Base-by-base conservation (phyloP, 2,888 invertebrate genomes). In the Trichacis sp. region DNA sequence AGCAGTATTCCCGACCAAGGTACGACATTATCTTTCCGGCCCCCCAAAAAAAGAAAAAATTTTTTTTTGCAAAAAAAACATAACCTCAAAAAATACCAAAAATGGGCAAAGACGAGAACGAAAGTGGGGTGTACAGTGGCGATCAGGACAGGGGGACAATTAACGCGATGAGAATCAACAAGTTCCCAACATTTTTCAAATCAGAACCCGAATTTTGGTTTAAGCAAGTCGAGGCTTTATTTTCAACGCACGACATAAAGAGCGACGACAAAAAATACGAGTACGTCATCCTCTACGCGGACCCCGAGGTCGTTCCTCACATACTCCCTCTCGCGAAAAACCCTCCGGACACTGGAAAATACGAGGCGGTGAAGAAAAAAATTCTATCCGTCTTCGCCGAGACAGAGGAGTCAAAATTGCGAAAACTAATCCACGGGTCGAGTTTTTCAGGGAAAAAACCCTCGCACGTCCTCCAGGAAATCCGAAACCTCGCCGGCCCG, bases 251-350 rank as follows among this genome's bases (percentile, higher is more conserved):
- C 1, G 19, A 33, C 4, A 59, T 63, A 0, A 59, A 30, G 1
- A 12, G 8, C 1, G 64, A 67, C 6, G 40, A 36, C 0, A 56
- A 42, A 0, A 63, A 67, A 20, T 63, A 24, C 15, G 40, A 53
- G 3, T 29, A 54, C 19, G 5, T 52, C 1, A 36, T 64, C 0
- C 17, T 20, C 8, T 33, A 40, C 5, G 18, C 56, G 4, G 58
- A 61, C 1, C 42, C 51, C 1, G 38, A 43, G 1, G 12, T 54
- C 2, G 11, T 67, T 0, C 38, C 43, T 3, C 36, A 56, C n/a
- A 30, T 63, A 1, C 2, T 54, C 1, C 55, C 60, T 19, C 17
- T 61, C 1, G 33, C 61, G 1, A 20, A 50, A 1, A 38, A 53
- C 1, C 57, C 60, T 0, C 50, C 47, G 0, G 45, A 2, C 8